Percentiles rank a stretch among this genome's conserved stretches.
phyloP scores from a whole-genome alignment of 2,113 vertebrate genomes.

The Pampusana beccarii region DNA sequence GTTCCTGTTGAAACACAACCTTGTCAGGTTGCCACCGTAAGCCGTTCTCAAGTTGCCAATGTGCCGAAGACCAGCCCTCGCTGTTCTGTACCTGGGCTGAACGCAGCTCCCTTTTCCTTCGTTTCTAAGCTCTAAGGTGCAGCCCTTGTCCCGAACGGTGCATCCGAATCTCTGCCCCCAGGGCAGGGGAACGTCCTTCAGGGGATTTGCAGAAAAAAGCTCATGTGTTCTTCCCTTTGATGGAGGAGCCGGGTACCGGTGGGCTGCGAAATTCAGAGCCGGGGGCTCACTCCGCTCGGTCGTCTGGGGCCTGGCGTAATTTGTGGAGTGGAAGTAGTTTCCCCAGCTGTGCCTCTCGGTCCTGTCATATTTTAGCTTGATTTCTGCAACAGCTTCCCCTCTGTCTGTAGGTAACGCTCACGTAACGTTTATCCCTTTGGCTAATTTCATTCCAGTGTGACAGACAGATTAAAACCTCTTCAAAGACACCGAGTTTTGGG shows the following conservation, averaged over 20 bases:
- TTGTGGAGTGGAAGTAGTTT: constrained; percentile 17
- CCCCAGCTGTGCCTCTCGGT: not conserved
- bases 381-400: constrained; percentile 16
- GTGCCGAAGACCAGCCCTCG: not conserved
- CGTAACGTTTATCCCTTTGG: constrained; percentile 31
- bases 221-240: not conserved
- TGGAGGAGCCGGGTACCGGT: fast-evolving
- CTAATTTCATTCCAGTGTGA: constrained; percentile 18
- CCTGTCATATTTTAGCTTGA: constrained; percentile 1
- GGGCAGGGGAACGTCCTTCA: not conserved
- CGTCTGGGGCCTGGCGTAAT: not conserved
- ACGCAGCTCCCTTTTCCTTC: not conserved
- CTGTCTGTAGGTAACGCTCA: constrained; percentile 19
- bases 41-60: constrained; percentile 32
- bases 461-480: constrained; percentile 32
- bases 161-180: not conserved
- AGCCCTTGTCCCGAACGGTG: not conserved
- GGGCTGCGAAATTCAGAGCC: not conserved
- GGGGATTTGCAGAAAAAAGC: not conserved
- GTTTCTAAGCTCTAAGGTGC: not conserved
- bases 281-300: not conserved
- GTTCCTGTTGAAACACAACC: constrained; percentile 64
- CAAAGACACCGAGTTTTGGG: not conserved
- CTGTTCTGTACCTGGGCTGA: not conserved
- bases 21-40: constrained; percentile 51